Evolutionary conservation across 1,140 invertebrate species (phyloP), one percentile per base, ranked within the genome.

Genomic region (Cyphomyrmex costatus): DNA sequence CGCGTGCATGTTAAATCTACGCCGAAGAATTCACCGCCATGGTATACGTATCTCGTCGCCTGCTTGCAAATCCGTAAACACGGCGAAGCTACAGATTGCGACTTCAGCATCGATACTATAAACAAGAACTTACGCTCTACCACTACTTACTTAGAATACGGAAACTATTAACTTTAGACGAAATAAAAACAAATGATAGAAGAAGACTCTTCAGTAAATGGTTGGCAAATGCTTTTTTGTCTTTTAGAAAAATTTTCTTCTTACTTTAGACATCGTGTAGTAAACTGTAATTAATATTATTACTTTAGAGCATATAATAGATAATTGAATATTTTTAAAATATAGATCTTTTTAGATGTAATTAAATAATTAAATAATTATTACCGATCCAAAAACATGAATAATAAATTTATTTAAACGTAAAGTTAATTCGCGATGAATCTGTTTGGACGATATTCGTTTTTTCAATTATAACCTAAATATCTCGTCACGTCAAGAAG

Each of bases 31-130:
- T 49, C n/a, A 24, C 56, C 68, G 36, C 53, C 46, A 30, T n/a
- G 56, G 80, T 66, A 79, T 77, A 87, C 77, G 87, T 86, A 86
- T 87, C 85, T 86, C 85, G 87, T 82, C 65, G 79, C 80, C n/a
- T 19, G 77, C 66, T 71, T 36, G 79, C 70, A 53, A 83, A 83
- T 83, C 33, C 56, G 68, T 74, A 60, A 74, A 21, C 51, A 36
- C 16, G 76, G 16, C n/a, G 33, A 27, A 65, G 36, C 33, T 71
- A 63, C 85, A 79, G 86, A 89, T 87, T 84, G 74, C 85, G 83
- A 89, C 70, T 86, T 71, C 71, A 66, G 71, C 53, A 21, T 24
- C 36, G 53, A 30, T 46, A 51, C 24, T 82, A n/a, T n/a, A 60
- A 82, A 82, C 66, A 46, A 71, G 42, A n/a, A n/a, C 70, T 53